These are phyloP conservation scores for Brenthis daphne DNA, from an alignment of 2,888 invertebrate genomes.

Conservation along the genomic window DNA sequence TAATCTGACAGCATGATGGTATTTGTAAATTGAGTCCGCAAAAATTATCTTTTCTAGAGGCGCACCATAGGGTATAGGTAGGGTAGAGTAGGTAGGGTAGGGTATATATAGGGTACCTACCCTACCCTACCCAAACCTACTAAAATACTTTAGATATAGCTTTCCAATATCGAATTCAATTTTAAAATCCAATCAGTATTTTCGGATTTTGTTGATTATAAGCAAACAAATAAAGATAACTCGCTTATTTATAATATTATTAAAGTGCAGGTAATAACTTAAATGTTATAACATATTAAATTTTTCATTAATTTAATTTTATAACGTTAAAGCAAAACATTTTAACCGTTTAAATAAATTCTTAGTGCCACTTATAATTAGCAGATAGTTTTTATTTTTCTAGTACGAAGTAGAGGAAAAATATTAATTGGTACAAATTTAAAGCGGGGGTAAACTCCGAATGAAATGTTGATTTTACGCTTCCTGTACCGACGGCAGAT, in stretches of 20 bases:
- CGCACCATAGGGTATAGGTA: too few relatives aligned
- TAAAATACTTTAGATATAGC: too few relatives aligned
- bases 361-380: conserved; percentile 41
- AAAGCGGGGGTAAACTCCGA: conserved; percentile 54
- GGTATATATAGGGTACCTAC: too few relatives aligned
- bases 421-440: conserved; percentile 67
- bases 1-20: too few relatives aligned
- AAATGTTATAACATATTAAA: not conserved
- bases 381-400: conserved; percentile 43
- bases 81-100: too few relatives aligned
- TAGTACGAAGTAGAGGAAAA: conserved; percentile 50
- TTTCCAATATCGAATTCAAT: too few relatives aligned
- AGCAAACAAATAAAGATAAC: too few relatives aligned
- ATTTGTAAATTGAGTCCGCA: too few relatives aligned
- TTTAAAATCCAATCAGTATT: too few relatives aligned
- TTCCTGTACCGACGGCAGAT: conserved; percentile 55
- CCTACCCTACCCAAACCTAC: too few relatives aligned
- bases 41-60: too few relatives aligned
- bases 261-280: not conserved
- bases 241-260: not conserved
- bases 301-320: not conserved
- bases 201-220: too few relatives aligned
- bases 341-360: conserved; percentile 13
- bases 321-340: conserved; percentile 8
- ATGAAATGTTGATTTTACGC: conserved; percentile 72